Evolutionary conservation across 1,140 invertebrate species (phyloP).

Genomic region (Cydia splendana): DNA sequence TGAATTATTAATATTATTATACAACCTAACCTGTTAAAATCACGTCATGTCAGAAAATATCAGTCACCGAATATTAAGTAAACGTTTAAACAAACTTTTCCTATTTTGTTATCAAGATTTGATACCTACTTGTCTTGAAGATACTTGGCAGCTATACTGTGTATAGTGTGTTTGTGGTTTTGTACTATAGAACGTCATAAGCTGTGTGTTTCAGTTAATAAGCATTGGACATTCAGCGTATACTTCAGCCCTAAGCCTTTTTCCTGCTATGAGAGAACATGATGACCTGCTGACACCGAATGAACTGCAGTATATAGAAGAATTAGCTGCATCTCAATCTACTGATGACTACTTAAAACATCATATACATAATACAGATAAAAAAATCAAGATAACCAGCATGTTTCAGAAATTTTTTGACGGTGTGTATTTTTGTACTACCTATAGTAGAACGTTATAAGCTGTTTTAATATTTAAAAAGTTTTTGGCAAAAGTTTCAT

Average conservation of each 20-base stretch:
- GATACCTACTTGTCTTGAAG: no score
- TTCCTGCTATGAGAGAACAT: slow-evolving; percentile 72
- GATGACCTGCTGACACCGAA: slow-evolving; percentile 55
- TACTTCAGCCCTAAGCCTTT: slow-evolving; percentile 66
- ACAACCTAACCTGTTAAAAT: not conserved
- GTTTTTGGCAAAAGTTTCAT: no score
- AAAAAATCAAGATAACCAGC: slow-evolving; percentile 55
- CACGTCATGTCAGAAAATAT: not conserved
- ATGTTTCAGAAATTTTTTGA: slow-evolving; percentile 62
- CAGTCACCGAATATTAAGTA: not conserved
- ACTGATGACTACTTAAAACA: slow-evolving; percentile 55
- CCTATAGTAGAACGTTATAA: not conserved
- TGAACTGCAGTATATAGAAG: slow-evolving; percentile 57
- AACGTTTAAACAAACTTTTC: no score
- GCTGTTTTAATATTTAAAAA: not conserved
- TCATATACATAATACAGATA: slow-evolving; percentile 47
- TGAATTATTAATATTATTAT: no score
- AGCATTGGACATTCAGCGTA: slow-evolving; percentile 68
- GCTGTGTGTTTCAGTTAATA: slow-evolving; percentile 57
- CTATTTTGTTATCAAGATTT: no score
- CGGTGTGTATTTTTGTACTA: slow-evolving; percentile 39
- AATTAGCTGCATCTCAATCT: slow-evolving; percentile 52
- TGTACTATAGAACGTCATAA: no score
- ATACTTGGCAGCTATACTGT: no score
- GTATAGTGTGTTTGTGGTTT: no score